Evolutionary conservation across 2,113 vertebrate species (phyloP).

Genomic region (Cyprinodon tularosa): DNA sequence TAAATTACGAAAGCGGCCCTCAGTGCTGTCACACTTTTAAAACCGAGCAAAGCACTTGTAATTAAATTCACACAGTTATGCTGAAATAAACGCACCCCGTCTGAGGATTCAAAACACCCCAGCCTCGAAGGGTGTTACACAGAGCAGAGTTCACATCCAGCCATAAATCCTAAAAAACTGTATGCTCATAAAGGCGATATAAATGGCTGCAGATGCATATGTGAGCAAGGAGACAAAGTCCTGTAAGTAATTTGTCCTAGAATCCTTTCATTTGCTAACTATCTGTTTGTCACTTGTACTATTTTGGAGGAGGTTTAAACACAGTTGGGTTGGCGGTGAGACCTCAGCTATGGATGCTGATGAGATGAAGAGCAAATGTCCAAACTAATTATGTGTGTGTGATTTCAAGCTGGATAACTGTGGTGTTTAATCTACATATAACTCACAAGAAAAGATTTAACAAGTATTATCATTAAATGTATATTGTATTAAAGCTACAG

Average conservation of each 20-base stretch:
- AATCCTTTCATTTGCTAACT: slow-evolving; percentile 75
- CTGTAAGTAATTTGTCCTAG: slow-evolving; percentile 70
- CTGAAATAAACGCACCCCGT: slow-evolving; percentile 63
- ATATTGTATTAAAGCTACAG: no score
- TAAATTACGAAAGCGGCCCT: slow-evolving; percentile 72
- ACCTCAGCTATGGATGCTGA: slow-evolving; percentile 71
- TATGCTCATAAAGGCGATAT: slow-evolving; percentile 55
- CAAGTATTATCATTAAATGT: no score
- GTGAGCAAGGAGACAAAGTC: slow-evolving; percentile 54
- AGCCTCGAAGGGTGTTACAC: slow-evolving; percentile 55
- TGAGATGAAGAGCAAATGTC: slow-evolving; percentile 64
- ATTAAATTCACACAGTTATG: slow-evolving; percentile 79
- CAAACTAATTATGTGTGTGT: slow-evolving; percentile 46
- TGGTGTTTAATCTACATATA: slow-evolving; percentile 30
- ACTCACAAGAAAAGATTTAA: background rate
- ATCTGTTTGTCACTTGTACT: slow-evolving; percentile 71
- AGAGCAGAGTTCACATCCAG: slow-evolving; percentile 47
- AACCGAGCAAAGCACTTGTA: slow-evolving; percentile 70
- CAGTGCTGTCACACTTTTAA: slow-evolving; percentile 62
- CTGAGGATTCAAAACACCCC: slow-evolving; percentile 68
- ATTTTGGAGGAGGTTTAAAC: slow-evolving; percentile 69
- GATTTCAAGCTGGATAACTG: slow-evolving; percentile 37
- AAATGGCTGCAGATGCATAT: slow-evolving; percentile 65
- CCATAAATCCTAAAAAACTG: slow-evolving; percentile 67
- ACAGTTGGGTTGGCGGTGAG: slow-evolving; percentile 64